Base-by-base conservation (phyloP, 2,888 invertebrate species). In the Dryadula phaetusa region DNA sequence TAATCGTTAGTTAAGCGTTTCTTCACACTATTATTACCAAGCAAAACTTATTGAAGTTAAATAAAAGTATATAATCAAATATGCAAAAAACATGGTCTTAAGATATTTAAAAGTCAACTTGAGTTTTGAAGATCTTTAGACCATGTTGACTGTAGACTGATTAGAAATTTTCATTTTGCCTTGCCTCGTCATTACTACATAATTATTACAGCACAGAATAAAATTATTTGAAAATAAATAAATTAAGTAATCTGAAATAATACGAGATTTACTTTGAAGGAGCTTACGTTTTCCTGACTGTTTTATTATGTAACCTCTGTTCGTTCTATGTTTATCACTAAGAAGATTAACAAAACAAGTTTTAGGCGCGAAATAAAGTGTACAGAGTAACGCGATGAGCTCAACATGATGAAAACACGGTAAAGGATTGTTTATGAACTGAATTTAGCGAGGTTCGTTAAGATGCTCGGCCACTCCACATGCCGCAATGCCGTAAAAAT, bases 401-500 rank as follows among this genome's bases (percentile, higher is more conserved):
- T n/a, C 22, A 16, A 18, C 25, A n/a, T 18, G 12, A 40, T 40
- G 22, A 53, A 34, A 66, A 25, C 37, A 64, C 28, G 37, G 61
- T 61, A 66, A 68, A 46, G 61, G 63, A 69, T 63, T 60, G 63
- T 61, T 66, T 53, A 53, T 64, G 28, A 56, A 64, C 60, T 58
- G 47, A 54, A 65, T 53, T 67, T 62, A 58, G 65, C 58, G 62
- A 52, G 65, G 53, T 72, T 44, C 61, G 63, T 66, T 53, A 70
- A 71, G 66, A 70, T 66, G 65, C 42, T 73, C 69, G 69, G 69
- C 66, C 72, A 75, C 76, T 80, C 74, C 78, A 81, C 78, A 70
- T 82, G 79, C 82, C 83, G 84, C 82, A 84, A 76, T 84, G 85
- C 82, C 79, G 84, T 86, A 85, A 86, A 88, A 88, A 89, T 86